Conservation (phyloP, 2,797 vertebrate genomes). For the Gambelia wislizenii region DNA sequence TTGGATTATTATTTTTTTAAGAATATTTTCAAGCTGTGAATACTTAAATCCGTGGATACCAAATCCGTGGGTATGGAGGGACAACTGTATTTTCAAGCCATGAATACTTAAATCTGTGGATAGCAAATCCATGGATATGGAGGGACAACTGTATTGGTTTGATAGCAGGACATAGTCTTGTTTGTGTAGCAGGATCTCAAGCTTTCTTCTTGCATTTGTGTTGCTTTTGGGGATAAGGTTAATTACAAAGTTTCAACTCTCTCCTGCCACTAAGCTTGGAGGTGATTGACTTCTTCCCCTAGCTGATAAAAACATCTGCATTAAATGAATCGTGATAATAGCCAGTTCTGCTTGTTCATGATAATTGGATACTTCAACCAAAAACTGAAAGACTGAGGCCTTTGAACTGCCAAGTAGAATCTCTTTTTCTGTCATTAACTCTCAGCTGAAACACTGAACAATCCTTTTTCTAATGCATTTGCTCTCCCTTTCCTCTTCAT, state of each 20-base stretch:
- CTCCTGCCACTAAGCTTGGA: background rate
- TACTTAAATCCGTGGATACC: no score
- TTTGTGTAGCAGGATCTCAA: background rate
- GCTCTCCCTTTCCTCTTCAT: background rate
- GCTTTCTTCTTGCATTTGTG: background rate
- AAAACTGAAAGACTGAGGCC: background rate
- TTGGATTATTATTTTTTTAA: no score
- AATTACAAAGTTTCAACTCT: background rate
- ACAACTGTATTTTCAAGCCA: no score
- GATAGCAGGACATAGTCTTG: background rate
- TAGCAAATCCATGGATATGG: no score
- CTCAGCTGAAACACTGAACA: background rate
- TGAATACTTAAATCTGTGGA: no score
- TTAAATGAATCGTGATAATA: background rate
- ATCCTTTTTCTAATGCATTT: background rate
- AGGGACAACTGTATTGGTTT: no score
- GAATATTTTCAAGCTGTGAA: no score
- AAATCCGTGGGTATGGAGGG: no score
- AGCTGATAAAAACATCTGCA: slow-evolving; percentile 3
- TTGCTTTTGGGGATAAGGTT: background rate
- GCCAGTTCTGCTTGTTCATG: background rate
- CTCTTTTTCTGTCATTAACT: background rate
- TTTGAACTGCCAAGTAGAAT: background rate
- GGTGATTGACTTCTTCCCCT: background rate
- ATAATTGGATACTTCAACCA: background rate